Evolutionary conservation across 2,888 invertebrate genomes (phyloP).

Genomic region (Pandemis heparana): DNA sequence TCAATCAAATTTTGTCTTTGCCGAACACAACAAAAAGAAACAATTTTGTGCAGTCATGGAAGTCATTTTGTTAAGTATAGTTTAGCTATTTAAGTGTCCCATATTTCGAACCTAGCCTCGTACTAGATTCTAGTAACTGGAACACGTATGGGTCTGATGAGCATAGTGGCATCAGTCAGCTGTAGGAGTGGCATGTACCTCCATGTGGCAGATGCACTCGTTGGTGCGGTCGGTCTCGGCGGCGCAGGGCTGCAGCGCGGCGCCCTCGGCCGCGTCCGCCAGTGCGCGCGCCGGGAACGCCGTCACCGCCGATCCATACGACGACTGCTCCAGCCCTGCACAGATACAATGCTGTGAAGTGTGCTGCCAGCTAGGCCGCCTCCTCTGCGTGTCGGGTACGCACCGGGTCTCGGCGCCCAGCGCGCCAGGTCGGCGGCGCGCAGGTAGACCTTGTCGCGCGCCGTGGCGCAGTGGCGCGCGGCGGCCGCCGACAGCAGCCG

Average conservation of each 20-base stretch:
- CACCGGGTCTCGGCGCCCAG: conserved; percentile 93
- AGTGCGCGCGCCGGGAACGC: conserved; percentile 87
- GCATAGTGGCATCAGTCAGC: no score
- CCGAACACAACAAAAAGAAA: no score
- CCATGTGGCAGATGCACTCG: conserved; percentile 94
- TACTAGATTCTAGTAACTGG: no score
- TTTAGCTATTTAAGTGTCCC: no score
- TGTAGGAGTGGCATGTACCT: conserved; percentile 69
- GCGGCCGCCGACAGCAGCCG: conserved; percentile 85
- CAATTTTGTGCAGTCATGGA: no score
- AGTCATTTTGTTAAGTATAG: no score
- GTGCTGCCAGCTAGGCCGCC: no score
- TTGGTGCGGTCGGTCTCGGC: conserved; percentile 89
- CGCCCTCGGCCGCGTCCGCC: conserved; percentile 65
- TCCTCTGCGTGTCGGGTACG: conserved; percentile 47
- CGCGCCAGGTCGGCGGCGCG: conserved; percentile 91
- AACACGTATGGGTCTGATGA: no score
- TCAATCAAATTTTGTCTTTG: no score
- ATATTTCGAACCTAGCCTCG: no score
- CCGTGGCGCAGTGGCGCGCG: conserved; percentile 91
- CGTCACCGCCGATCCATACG: conserved; percentile 89
- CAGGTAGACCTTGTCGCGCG: conserved; percentile 91
- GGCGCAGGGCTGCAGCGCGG: conserved; percentile 85
- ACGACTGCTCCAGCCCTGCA: conserved; percentile 89
- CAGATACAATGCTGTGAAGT: neutral